A percentile compares a stretch with the other conserved stretches of the same genome.
These are phyloP conservation scores for Sminthurides aquaticus DNA, from an alignment of 2,888 invertebrate species.

Conservation along the genomic window DNA sequence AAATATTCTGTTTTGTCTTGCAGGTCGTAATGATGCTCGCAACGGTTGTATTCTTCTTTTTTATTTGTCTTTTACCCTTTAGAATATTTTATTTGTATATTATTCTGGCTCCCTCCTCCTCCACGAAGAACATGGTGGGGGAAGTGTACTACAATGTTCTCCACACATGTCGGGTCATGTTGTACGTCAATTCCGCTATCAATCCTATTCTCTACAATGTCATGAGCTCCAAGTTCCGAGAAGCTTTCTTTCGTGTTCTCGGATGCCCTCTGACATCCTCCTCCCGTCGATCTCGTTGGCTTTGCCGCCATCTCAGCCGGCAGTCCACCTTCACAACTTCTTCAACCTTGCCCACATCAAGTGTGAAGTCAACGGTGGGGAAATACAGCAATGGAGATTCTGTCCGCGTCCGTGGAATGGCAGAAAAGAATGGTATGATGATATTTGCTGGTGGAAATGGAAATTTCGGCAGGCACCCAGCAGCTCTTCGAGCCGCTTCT, in stretches of 20 bases:
- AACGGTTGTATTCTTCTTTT: slow-evolving; percentile 82
- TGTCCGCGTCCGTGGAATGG: slow-evolving; percentile 37
- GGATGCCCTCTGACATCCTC: slow-evolving; percentile 43
- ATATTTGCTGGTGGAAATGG: slow-evolving; percentile 21
- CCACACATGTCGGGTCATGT: slow-evolving; percentile 77
- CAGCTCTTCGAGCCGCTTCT: slow-evolving; percentile 37
- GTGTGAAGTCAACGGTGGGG: slow-evolving; percentile 38
- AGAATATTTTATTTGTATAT: slow-evolving; percentile 81
- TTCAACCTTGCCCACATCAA: slow-evolving; percentile 41
- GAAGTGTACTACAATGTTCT: slow-evolving; percentile 74
- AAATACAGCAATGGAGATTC: slow-evolving; percentile 36
- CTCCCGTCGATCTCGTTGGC: slow-evolving; percentile 45
- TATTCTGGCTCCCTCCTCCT: slow-evolving; percentile 64
- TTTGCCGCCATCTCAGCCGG: slow-evolving; percentile 51
- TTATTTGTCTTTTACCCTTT: slow-evolving; percentile 81
- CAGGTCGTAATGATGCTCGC: slow-evolving; percentile 85
- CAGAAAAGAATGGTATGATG: slow-evolving; percentile 26
- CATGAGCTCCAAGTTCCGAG: slow-evolving; percentile 84
- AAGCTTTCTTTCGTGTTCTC: slow-evolving; percentile 63
- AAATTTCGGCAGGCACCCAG: slow-evolving; percentile 25
- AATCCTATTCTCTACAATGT: slow-evolving; percentile 87
- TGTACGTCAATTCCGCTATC: slow-evolving; percentile 81
- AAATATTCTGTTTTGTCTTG: no score
- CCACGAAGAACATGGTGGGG: slow-evolving; percentile 62
- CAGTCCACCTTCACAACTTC: slow-evolving; percentile 62